A percentile compares a stretch with the other conserved stretches of the same genome.
phyloP scores from a whole-genome alignment of 92 coral and sea anemone species.

The Phenganax marumi region DNA sequence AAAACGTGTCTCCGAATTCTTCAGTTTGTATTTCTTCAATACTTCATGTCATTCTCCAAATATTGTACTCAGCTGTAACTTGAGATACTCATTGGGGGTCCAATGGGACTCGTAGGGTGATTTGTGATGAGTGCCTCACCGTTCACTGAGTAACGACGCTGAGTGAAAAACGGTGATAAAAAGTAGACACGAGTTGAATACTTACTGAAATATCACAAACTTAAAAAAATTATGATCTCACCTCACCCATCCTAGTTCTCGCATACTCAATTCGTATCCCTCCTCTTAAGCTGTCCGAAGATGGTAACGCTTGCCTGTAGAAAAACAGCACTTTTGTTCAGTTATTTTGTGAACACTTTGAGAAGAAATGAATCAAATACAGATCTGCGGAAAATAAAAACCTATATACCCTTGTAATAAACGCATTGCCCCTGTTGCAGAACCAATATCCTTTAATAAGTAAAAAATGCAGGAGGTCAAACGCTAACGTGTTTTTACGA shows the following conservation, averaged over 20 bases:
- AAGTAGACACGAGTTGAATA: background rate
- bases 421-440: constrained; percentile 75
- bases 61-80: constrained; percentile 22
- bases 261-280: constrained; percentile 95
- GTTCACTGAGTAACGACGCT: constrained; percentile 30
- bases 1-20: background rate
- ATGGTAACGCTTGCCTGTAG: constrained; percentile 56
- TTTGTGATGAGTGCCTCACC: constrained; percentile 36
- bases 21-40: background rate
- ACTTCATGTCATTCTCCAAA: constrained; percentile 1
- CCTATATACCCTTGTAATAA: constrained; percentile 74
- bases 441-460: constrained; percentile 52
- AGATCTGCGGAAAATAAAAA: background rate
- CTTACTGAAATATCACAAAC: background rate
- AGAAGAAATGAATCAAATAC: too few relatives aligned
- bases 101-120: constrained; percentile 29
- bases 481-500: too few relatives aligned
- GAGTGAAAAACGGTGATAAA: background rate
- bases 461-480: background rate
- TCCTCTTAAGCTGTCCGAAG: constrained; percentile 73
- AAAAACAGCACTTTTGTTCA: background rate
- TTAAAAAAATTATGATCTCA: constrained; percentile 7
- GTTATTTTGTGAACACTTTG: background rate
- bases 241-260: constrained; percentile 98
- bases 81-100: constrained; percentile 36